These are phyloP conservation scores for Notospermus geniculatus DNA, from an alignment of 1,140 invertebrate species.

Conservation along the genomic window DNA sequence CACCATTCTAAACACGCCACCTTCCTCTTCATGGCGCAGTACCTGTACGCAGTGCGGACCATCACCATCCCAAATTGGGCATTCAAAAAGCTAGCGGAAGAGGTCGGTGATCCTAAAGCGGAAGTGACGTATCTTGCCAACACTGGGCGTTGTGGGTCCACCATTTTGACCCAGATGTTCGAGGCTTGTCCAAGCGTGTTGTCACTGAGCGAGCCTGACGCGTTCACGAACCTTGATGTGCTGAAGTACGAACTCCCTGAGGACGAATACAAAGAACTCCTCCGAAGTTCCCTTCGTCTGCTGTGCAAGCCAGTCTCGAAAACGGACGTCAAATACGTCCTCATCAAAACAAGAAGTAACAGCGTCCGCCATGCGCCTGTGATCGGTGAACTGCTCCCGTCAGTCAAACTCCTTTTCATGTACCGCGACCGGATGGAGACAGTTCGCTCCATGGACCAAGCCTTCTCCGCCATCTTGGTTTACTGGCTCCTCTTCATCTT, in stretches of 20 bases:
- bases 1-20: slow-evolving; percentile 23
- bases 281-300: slow-evolving; percentile 39
- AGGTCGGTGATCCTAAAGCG: slow-evolving; percentile 39
- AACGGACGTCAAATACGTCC: slow-evolving; percentile 27
- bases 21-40: slow-evolving; percentile 33
- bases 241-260: slow-evolving; percentile 28
- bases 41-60: slow-evolving; percentile 35
- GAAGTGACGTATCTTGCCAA: slow-evolving; percentile 39
- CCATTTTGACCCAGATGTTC: slow-evolving; percentile 41
- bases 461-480: background rate
- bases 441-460: slow-evolving; percentile 13
- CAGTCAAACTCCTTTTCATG: slow-evolving; percentile 39
- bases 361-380: slow-evolving; percentile 35
- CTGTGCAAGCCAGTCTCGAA: slow-evolving; percentile 47
- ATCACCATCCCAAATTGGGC: slow-evolving; percentile 44
- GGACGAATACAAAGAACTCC: slow-evolving; percentile 39
- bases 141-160: slow-evolving; percentile 41
- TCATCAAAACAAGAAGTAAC: slow-evolving; percentile 36
- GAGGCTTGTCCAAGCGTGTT: slow-evolving; percentile 37
- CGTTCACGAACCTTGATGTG: slow-evolving; percentile 35
- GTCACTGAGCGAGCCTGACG: slow-evolving; percentile 41
- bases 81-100: slow-evolving; percentile 46
- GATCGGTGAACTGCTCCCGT: slow-evolving; percentile 35
- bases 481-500: too few relatives aligned
- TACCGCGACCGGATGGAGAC: slow-evolving; percentile 48